Evolutionary conservation across 2,888 invertebrate genomes (phyloP).

Genomic region (Pheosia gnoma): DNA sequence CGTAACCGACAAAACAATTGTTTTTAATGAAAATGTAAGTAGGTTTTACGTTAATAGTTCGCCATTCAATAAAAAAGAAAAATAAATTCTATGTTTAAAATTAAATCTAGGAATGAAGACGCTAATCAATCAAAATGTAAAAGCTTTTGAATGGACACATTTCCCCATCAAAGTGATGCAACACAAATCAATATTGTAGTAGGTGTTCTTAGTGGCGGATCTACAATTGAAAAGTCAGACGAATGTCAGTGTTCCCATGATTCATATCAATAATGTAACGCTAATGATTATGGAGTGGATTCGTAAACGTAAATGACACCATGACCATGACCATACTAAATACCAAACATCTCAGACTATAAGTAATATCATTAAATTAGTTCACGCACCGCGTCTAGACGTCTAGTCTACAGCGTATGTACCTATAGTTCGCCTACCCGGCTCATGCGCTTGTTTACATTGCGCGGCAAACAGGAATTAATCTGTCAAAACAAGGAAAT

Average conservation of each 20-base stretch:
- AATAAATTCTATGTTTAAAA: too few relatives aligned
- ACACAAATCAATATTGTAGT: not conserved
- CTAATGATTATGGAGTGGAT: not conserved
- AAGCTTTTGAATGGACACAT: not conserved
- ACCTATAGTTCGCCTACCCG: not conserved
- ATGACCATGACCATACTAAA: slow-evolving; percentile 11
- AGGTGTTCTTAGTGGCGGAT: not conserved
- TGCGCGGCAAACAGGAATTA: slow-evolving; percentile 30
- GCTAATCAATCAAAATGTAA: not conserved
- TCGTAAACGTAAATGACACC: slow-evolving; percentile 10
- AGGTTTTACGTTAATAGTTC: too few relatives aligned
- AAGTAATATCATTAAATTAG: slow-evolving; percentile 2
- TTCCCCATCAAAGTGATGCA: not conserved
- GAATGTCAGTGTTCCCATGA: not conserved
- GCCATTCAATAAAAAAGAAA: too few relatives aligned
- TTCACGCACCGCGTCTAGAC: slow-evolving; percentile 35
- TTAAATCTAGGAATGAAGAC: not conserved
- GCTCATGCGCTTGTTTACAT: not conserved
- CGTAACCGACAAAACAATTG: too few relatives aligned
- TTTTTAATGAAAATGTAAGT: too few relatives aligned
- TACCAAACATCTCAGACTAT: slow-evolving; percentile 9
- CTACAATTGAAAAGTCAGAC: not conserved
- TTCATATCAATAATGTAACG: not conserved
- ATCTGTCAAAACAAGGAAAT: slow-evolving; percentile 50
- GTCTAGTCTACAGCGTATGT: slow-evolving; percentile 8